Percentiles rank a stretch among this genome's conserved stretches.
Evolutionary conservation across 2,888 invertebrate genomes (phyloP).

Genomic region (Drosophila austrosaltans): DNA sequence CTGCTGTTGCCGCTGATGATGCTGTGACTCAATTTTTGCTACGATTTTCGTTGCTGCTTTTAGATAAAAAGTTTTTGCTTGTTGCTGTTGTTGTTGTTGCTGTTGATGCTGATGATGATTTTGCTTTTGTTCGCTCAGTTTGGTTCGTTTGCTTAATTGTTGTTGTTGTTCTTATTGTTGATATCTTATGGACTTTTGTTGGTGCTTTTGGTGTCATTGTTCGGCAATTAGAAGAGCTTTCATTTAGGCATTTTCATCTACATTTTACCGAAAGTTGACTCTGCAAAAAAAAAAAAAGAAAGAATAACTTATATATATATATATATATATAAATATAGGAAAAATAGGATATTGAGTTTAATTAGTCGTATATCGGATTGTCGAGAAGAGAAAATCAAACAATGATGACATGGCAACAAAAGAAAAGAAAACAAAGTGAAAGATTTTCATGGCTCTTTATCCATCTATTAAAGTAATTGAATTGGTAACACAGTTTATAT

Average conservation of each 20-base stretch:
- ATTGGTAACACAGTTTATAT: too few species aligned
- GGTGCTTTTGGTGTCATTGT: slow-evolving; percentile 66
- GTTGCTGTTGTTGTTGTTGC: slow-evolving; percentile 41
- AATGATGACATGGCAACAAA: slow-evolving; percentile 9
- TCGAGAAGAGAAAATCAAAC: slow-evolving; percentile 11
- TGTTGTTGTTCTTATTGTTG: slow-evolving; percentile 31
- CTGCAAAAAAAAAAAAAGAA: slow-evolving; percentile 28
- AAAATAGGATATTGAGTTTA: slow-evolving; percentile 16
- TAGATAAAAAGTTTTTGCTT: slow-evolving; percentile 44
- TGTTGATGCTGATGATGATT: slow-evolving; percentile 45
- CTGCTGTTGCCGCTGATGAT: slow-evolving; percentile 25
- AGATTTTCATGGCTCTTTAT: neutral
- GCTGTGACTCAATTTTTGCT: slow-evolving; percentile 49
- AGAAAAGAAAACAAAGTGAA: neutral
- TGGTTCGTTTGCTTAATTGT: slow-evolving; percentile 39
- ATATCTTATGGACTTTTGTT: slow-evolving; percentile 53
- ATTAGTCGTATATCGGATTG: slow-evolving; percentile 13
- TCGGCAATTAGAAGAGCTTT: slow-evolving; percentile 77
- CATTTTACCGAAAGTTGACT: slow-evolving; percentile 32
- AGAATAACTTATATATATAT: too few species aligned
- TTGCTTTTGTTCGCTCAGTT: slow-evolving; percentile 47
- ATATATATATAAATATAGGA: neutral
- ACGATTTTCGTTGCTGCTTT: slow-evolving; percentile 40
- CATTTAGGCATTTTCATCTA: slow-evolving; percentile 59
- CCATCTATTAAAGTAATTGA: neutral